Evolutionary conservation across 2,888 invertebrate species (phyloP).

Genomic region (Sericinus montela): DNA sequence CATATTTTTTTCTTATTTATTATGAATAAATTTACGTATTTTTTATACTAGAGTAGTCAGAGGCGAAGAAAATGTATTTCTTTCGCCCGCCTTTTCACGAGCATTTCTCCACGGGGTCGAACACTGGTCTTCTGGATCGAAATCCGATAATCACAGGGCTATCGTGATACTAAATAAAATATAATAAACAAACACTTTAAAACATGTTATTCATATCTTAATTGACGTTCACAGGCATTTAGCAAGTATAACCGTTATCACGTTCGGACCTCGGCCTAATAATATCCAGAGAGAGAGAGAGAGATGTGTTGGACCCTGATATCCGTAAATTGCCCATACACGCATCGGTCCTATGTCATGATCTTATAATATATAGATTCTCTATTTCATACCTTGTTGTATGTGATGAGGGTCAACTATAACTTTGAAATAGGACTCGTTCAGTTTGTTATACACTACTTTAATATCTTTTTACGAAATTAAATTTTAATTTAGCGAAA

Average conservation of each 20-base stretch:
- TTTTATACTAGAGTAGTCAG: too few species aligned
- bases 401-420: constrained; percentile 4
- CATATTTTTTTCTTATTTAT: too few species aligned
- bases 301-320: background rate
- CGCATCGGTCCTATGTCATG: background rate
- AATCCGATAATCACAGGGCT: too few species aligned
- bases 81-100: too few species aligned
- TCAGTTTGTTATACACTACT: too few species aligned
- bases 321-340: background rate
- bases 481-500: too few species aligned
- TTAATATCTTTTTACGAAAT: too few species aligned
- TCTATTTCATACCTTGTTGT: background rate
- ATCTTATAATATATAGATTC: constrained; percentile 6
- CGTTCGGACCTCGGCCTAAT: constrained; percentile 1
- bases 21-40: too few species aligned
- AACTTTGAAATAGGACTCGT: background rate
- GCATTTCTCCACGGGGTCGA: too few species aligned
- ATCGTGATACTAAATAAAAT: too few species aligned
- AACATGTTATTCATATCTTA: background rate
- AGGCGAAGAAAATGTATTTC: too few species aligned
- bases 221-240: constrained; percentile 8
- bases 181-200: background rate
- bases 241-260: constrained; percentile 5
- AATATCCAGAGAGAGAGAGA: background rate
- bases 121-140: too few species aligned